Evolutionary conservation across 2,113 vertebrate genomes (phyloP).

Genomic region (Candoia aspera): DNA sequence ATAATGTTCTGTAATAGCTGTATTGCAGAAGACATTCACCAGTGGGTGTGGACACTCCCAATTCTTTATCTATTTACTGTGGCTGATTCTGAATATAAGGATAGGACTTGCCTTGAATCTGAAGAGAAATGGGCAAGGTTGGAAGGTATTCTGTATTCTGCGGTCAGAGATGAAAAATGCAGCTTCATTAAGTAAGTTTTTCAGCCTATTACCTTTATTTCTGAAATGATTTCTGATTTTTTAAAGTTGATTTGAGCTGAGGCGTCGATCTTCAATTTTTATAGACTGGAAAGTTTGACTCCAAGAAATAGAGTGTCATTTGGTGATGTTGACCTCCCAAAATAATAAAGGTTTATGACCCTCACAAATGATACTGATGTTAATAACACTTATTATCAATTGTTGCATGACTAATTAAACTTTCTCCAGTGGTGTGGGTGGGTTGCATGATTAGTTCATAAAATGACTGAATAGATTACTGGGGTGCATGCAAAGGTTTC

Average conservation of each 20-base stretch:
- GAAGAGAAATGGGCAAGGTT: slow-evolving; percentile 81
- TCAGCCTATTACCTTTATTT: neutral
- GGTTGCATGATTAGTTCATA: neutral
- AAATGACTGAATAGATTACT: neutral
- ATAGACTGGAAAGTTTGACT: neutral
- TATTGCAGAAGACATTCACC: accelerated
- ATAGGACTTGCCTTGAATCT: neutral
- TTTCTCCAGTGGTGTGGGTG: neutral
- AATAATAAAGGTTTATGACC: neutral
- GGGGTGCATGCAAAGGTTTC: neutral
- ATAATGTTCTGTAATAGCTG: slow-evolving; percentile 47
- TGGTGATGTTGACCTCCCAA: neutral
- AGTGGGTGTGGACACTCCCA: slow-evolving; percentile 70
- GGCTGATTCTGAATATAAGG: neutral
- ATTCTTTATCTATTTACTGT: slow-evolving; percentile 59
- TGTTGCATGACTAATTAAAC: neutral
- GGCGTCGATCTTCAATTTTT: neutral
- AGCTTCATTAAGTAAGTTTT: neutral
- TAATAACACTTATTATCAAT: neutral
- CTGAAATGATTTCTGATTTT: neutral
- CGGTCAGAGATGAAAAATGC: neutral
- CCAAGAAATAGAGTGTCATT: neutral
- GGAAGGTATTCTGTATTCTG: slow-evolving; percentile 56
- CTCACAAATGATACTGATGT: neutral
- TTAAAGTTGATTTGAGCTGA: neutral